Percentiles rank a stretch among this genome's conserved stretches.
Conservation (phyloP, 2,888 invertebrate genomes). For the Rambutsinella grinnellia region DNA sequence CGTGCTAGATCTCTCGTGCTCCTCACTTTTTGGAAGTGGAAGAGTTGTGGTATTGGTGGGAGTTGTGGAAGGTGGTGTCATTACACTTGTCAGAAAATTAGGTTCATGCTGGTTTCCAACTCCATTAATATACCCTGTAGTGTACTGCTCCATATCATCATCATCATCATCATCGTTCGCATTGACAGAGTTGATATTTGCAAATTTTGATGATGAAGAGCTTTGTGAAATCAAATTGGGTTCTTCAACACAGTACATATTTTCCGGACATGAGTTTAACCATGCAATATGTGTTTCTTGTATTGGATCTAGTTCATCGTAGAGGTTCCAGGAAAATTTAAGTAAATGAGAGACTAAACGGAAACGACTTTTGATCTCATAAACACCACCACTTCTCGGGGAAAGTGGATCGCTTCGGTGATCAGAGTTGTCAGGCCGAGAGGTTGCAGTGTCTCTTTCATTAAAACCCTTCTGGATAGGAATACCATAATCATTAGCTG, state of each 20-base stretch:
- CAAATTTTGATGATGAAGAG: no score
- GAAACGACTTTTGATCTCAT: slow-evolving; percentile 17
- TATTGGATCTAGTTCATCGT: background rate
- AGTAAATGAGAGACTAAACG: slow-evolving; percentile 33
- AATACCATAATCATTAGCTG: slow-evolving; percentile 6
- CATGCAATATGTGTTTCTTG: background rate
- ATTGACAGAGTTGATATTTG: no score
- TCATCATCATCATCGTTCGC: background rate
- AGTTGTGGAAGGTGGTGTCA: background rate
- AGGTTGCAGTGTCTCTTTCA: background rate
- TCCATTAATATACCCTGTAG: background rate
- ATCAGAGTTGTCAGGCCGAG: background rate
- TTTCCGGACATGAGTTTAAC: slow-evolving; percentile 23
- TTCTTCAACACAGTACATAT: slow-evolving; percentile 10
- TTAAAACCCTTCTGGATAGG: background rate
- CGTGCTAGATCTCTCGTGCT: no score
- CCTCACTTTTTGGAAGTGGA: background rate
- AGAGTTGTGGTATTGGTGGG: background rate
- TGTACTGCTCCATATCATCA: no score
- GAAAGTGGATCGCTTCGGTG: background rate
- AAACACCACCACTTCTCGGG: background rate
- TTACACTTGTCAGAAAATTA: background rate
- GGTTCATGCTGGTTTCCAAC: background rate
- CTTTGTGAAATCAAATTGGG: no score
- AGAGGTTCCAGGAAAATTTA: slow-evolving; percentile 24